Evolutionary conservation across 2,888 invertebrate genomes (phyloP).

Genomic region (Oscheius sp.): DNA sequence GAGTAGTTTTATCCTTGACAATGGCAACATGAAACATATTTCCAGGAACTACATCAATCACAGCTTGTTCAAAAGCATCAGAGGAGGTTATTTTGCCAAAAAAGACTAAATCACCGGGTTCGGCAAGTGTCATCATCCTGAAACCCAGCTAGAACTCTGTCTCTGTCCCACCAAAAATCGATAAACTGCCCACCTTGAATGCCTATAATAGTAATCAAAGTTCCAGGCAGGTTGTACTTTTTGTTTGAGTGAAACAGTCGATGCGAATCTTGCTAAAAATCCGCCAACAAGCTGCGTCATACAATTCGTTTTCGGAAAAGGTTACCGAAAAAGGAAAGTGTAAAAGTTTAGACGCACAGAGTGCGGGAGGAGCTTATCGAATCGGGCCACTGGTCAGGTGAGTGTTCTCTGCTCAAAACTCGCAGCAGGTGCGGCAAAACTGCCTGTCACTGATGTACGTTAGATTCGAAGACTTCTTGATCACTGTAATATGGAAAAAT

Average conservation of each 20-base stretch:
- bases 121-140: constrained; percentile 14
- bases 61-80: constrained; percentile 22
- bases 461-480: too few species aligned
- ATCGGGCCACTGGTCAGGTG: too few species aligned
- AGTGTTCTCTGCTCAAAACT: too few species aligned
- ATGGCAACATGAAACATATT: constrained; percentile 46
- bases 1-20: constrained; percentile 24
- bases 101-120: constrained; percentile 47
- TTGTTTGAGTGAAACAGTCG: constrained; percentile 4
- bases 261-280: neutral
- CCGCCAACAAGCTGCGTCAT: neutral
- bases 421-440: too few species aligned
- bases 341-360: too few species aligned
- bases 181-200: neutral
- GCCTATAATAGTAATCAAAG: constrained; percentile 14
- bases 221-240: constrained; percentile 13
- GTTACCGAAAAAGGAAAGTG: too few species aligned
- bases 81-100: constrained; percentile 32
- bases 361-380: too few species aligned
- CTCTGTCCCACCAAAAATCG: neutral
- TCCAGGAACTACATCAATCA: constrained; percentile 11
- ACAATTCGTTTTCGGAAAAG: too few species aligned
- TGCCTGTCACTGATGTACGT: too few species aligned
- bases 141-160: neutral
- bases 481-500: too few species aligned